A percentile compares a stretch with the other conserved stretches of the same genome.
Conservation (phyloP, 1,140 invertebrate species). For the Trichogramma pretiosum region DNA sequence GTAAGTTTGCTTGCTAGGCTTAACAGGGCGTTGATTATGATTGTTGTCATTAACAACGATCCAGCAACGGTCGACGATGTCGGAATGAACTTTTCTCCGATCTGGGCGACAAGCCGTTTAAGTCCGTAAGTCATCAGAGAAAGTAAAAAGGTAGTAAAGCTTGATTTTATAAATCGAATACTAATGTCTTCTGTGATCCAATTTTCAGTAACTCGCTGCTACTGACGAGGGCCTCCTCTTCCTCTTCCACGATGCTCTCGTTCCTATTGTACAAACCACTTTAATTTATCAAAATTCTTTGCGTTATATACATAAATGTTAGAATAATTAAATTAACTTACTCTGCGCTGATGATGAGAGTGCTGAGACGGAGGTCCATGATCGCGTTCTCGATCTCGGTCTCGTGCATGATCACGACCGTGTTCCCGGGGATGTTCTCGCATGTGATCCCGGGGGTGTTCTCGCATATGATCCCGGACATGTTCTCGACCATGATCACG, state of each 20-base stretch:
- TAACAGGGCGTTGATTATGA: slow-evolving; percentile 10
- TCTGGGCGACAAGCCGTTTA: neutral
- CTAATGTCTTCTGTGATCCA: neutral
- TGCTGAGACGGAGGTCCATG: slow-evolving; percentile 33
- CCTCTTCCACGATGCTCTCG: slow-evolving; percentile 38
- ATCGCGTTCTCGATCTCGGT: no score
- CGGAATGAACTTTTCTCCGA: slow-evolving; percentile 6
- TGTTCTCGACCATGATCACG: no score
- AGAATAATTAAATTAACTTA: slow-evolving; percentile 20
- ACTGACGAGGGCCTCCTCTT: slow-evolving; percentile 39
- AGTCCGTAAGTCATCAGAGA: slow-evolving; percentile 5
- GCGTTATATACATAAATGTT: neutral
- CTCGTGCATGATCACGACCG: slow-evolving; percentile 32
- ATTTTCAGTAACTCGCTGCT: slow-evolving; percentile 26
- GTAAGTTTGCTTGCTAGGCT: slow-evolving; percentile 16
- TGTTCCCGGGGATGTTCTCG: slow-evolving; percentile 32
- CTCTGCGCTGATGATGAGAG: slow-evolving; percentile 49
- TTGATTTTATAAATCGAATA: slow-evolving; percentile 10
- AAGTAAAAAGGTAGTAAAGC: slow-evolving; percentile 8
- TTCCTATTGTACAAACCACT: no score
- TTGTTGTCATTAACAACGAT: neutral
- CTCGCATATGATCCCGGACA: no score
- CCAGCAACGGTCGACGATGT: no score
- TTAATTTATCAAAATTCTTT: no score
- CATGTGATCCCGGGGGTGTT: slow-evolving; percentile 24